Evolutionary conservation across 2,797 vertebrate genomes (phyloP), one percentile per base, ranked within the genome.

Genomic region (Chaetophractus vellerosus): DNA sequence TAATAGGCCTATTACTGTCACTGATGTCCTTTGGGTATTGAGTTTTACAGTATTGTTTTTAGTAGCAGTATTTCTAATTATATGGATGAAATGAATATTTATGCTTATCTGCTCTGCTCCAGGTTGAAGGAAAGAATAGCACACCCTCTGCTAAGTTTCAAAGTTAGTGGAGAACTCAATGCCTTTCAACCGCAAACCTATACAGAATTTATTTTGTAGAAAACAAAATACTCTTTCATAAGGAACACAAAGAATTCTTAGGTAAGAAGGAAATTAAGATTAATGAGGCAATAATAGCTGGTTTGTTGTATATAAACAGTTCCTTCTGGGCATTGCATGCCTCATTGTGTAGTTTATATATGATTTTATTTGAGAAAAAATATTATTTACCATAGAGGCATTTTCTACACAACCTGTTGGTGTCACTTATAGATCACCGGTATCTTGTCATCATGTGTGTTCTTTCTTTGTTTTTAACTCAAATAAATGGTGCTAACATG

Each of bases 221-320:
- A 95, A 96, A 97, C 24, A 89, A 68, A 41, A 33, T 9, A 33
- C 26, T 52, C 81, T 96, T 97, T 96, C 83, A 45, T 92, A 95
- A 85, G 50, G 26, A 68, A 97, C 95, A 93, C 6, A 66, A 68
- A 61, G 84, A 92, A 96, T 96, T 82, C 72, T 84, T 93, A 93
- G 71, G 45, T 96, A 97, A 97, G 95, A 97, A 96, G 71, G 19
- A 64, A 98, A 98, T 97, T 88, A 95, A 98, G 94, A 98, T 96
- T 97, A 98, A 98, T 96, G 96, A 97, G 88, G 82, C 80, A 97
- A 97, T 98, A 98, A 97, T 75, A 33, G 0, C 75, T 94, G 41
- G 24, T 94, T 95, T 87, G 61, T 45, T 66, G 12, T 19, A 26
- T 36, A 71, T 88, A 57, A 93, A 36, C 0, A 0, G 71, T 96